phyloP scores from a whole-genome alignment of 1,140 invertebrate genomes.

The Lordiphosa mommai region DNA sequence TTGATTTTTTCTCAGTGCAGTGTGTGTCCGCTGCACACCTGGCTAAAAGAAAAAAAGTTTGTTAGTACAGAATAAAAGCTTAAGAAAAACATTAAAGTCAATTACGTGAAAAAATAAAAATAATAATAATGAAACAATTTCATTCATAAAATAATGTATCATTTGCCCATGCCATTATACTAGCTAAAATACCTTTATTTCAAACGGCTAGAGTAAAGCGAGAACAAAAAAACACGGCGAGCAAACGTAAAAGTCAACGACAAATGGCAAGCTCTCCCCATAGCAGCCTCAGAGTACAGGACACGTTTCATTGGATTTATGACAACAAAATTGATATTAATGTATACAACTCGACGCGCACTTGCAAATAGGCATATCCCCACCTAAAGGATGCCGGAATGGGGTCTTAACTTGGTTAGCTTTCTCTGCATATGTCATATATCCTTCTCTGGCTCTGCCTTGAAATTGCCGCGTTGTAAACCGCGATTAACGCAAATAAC shows the following conservation, averaged over 20 bases:
- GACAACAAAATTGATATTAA: constrained; percentile 76
- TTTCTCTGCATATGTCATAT: constrained; percentile 16
- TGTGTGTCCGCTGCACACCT: no score
- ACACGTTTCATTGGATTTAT: constrained; percentile 69
- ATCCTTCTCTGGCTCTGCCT: constrained; percentile 5
- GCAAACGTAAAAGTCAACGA: constrained; percentile 24
- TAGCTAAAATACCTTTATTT: no score
- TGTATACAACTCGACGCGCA: constrained; percentile 48
- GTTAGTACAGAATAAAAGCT: no score
- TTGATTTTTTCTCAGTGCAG: no score
- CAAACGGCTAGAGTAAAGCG: neutral
- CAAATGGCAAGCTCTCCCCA: constrained; percentile 26
- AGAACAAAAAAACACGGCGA: neutral
- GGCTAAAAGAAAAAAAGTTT: no score
- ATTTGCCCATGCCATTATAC: no score
- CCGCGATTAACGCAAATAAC: constrained; percentile 68
- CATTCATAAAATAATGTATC: no score
- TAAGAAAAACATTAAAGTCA: no score
- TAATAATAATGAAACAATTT: no score
- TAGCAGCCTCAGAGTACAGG: constrained; percentile 23
- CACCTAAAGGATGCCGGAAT: constrained; percentile 2
- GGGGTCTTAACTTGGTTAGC: constrained; percentile 7
- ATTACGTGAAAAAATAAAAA: no score
- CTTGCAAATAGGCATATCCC: constrained; percentile 26
- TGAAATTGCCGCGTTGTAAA: constrained; percentile 44